phyloP scores from a whole-genome alignment of 35 echinoderm and acorn worm species.

The Ptychodera flava region DNA sequence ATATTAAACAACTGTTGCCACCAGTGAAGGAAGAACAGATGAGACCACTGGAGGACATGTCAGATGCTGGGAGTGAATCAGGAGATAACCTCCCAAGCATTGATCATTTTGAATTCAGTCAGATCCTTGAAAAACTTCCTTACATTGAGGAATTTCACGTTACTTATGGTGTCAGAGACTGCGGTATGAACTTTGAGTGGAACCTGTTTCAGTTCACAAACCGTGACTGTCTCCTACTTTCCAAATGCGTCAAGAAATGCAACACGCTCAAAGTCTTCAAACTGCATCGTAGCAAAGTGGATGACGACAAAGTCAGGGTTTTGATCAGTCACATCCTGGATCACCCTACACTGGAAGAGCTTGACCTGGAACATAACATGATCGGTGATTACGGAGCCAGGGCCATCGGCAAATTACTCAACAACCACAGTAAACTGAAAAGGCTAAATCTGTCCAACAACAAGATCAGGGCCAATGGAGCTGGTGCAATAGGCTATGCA shows the following conservation, averaged over 20 bases:
- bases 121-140: slow-evolving; percentile 69
- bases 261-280: slow-evolving; percentile 81
- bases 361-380: slow-evolving; percentile 92
- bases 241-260: slow-evolving; percentile 76
- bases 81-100: slow-evolving; percentile 70
- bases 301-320: slow-evolving; percentile 86
- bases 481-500: slow-evolving; percentile 89
- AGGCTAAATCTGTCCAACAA: slow-evolving; percentile 83
- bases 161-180: slow-evolving; percentile 88
- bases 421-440: slow-evolving; percentile 75
- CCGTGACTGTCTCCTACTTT: slow-evolving; percentile 79
- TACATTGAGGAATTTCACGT: slow-evolving; percentile 74
- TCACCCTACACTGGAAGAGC: slow-evolving; percentile 62
- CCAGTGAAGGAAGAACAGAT: slow-evolving; percentile 91
- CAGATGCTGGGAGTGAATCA: slow-evolving; percentile 85
- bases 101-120: slow-evolving; percentile 96
- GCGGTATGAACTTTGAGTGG: slow-evolving; percentile 99
- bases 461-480: slow-evolving; percentile 68
- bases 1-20: slow-evolving; percentile 86
- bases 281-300: slow-evolving; percentile 88
- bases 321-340: slow-evolving; percentile 89
- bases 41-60: slow-evolving; percentile 74
- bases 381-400: slow-evolving; percentile 82
- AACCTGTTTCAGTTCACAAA: slow-evolving; percentile 94
- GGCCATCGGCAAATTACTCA: slow-evolving; percentile 88